These are phyloP conservation scores for Agelastica alni DNA, from an alignment of 2,888 invertebrate genomes.

Conservation along the genomic window DNA sequence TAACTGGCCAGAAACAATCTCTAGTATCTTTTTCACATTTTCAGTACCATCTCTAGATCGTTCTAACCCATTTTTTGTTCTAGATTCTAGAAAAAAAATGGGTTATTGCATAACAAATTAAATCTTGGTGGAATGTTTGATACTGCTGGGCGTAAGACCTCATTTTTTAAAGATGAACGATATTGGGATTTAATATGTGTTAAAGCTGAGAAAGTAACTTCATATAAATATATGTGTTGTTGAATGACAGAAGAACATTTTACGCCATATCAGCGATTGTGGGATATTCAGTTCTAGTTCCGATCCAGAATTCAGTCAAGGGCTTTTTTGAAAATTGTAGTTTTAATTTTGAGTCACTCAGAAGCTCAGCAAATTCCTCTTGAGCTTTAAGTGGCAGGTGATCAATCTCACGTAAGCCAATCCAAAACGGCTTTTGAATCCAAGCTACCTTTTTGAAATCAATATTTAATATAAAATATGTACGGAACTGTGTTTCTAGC, in stretches of 20 bases:
- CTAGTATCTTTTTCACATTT: no score
- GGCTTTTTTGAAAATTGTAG: neutral
- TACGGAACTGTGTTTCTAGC: neutral
- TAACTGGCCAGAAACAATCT: no score
- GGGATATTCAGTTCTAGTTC: neutral
- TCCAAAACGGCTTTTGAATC: no score
- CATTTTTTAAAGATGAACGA: conserved; percentile 33
- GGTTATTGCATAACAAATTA: conserved; percentile 37
- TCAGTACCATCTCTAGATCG: no score
- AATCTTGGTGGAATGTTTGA: conserved; percentile 35
- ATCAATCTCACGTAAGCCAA: conserved; percentile 2
- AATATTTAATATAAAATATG: neutral
- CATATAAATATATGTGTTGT: no score
- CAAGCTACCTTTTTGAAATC: neutral
- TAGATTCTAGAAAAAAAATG: no score
- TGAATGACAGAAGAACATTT: no score
- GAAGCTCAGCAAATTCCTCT: neutral
- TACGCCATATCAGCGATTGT: neutral
- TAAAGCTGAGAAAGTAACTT: neutral
- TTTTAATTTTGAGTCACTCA: neutral
- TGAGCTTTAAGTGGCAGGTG: conserved; percentile 1
- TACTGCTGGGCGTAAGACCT: conserved; percentile 33
- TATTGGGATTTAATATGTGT: conserved; percentile 34
- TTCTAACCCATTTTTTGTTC: no score
- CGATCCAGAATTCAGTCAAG: neutral